These are phyloP conservation scores for Magallana ariakensis DNA, from an alignment of 1,140 invertebrate genomes.

Conservation along the genomic window DNA sequence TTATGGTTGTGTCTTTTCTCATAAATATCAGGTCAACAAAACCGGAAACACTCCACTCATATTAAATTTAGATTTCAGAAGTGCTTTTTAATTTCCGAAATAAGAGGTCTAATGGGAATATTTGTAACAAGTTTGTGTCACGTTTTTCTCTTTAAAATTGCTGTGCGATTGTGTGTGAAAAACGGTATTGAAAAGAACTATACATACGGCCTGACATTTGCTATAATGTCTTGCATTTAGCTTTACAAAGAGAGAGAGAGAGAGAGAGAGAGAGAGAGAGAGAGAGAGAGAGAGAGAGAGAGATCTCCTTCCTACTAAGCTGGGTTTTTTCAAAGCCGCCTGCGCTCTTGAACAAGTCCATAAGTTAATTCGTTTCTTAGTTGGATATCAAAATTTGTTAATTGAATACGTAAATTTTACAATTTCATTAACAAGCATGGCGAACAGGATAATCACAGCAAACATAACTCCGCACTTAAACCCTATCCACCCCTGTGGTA, in stretches of 20 bases:
- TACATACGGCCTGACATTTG: no score
- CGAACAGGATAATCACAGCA: neutral
- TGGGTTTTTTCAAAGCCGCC: neutral
- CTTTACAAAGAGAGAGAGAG: neutral
- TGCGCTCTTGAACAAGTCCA: neutral
- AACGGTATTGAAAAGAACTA: no score
- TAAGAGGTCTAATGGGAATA: no score
- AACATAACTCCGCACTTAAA: neutral
- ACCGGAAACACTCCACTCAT: no score
- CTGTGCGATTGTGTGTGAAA: no score
- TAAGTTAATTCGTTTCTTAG: conserved; percentile 4
- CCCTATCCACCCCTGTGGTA: neutral
- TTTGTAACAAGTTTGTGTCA: no score
- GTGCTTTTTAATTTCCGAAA: no score
- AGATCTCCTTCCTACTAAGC: neutral
- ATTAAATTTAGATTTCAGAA: no score
- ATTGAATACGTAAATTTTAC: neutral
- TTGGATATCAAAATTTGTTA: neutral
- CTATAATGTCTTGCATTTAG: no score
- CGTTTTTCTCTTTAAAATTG: no score
- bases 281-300: neutral
- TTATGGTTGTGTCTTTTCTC: no score
- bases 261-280: conserved; percentile 4
- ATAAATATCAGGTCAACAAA: no score
- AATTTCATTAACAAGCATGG: neutral